A percentile compares a stretch with the other conserved stretches of the same genome.
Evolutionary conservation across 2,113 vertebrate species (phyloP).

Genomic region (Mastomys coucha): DNA sequence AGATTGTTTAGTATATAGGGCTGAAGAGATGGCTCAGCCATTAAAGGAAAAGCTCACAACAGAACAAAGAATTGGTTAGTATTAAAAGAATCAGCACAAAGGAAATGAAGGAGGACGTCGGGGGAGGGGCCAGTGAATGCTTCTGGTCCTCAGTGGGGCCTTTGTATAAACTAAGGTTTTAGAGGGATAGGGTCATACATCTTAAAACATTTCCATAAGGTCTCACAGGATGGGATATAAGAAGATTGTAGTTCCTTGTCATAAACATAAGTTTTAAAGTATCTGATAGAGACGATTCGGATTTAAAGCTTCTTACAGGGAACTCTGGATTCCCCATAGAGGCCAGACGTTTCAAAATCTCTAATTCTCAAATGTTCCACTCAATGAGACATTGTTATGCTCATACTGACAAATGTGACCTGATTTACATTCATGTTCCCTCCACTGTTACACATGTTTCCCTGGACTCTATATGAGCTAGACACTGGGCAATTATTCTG

Average conservation of each 20-base stretch:
- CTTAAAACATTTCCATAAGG: background rate
- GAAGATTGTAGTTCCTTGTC: background rate
- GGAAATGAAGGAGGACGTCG: background rate
- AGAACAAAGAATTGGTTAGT: background rate
- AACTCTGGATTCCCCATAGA: background rate
- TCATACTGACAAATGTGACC: background rate
- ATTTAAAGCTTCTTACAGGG: background rate
- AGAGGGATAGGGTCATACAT: background rate
- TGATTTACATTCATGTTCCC: background rate
- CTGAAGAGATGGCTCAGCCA: background rate
- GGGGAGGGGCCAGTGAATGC: background rate
- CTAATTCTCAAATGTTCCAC: background rate
- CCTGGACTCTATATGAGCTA: background rate
- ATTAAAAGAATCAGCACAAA: background rate
- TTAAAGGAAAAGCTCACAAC: background rate
- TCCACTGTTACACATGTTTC: background rate
- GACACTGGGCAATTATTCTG: background rate
- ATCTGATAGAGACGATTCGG: background rate
- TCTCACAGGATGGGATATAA: background rate
- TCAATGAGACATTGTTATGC: background rate
- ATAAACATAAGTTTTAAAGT: background rate
- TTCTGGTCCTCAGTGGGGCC: background rate
- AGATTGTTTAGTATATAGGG: background rate
- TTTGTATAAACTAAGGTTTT: background rate
- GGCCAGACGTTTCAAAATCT: background rate